A percentile compares a stretch with the other conserved stretches of the same genome.
These are phyloP conservation scores for Halcyon leucocephala DNA, from an alignment of 2,797 vertebrate genomes.

Conservation along the genomic window DNA sequence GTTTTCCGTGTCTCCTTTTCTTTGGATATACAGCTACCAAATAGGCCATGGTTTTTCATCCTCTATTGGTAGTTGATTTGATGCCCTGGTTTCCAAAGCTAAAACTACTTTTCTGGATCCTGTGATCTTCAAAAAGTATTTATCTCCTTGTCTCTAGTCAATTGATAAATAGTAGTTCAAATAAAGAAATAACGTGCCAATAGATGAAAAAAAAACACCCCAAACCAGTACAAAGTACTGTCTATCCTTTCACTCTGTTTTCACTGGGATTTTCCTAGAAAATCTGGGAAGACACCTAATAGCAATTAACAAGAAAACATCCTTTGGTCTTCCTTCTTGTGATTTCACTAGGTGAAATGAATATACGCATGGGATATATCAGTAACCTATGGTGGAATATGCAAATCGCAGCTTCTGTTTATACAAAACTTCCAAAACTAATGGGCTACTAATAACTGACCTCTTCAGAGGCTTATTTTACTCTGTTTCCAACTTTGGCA, in stretches of 20 bases:
- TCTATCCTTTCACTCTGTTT: no score
- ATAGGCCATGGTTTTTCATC: not conserved
- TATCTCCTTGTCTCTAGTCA: no score
- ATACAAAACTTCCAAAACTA: not conserved
- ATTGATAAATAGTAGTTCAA: not conserved
- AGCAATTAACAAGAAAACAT: not conserved
- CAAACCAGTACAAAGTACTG: no score
- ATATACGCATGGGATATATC: rapidly evolving
- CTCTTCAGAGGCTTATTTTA: not conserved
- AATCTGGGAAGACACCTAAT: not conserved
- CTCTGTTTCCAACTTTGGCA: not conserved
- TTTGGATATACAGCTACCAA: not conserved
- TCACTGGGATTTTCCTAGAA: not conserved
- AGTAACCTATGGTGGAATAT: not conserved
- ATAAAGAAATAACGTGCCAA: not conserved
- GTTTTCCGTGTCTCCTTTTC: not conserved
- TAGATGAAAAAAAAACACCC: no score
- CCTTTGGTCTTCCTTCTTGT: not conserved
- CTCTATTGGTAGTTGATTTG: not conserved
- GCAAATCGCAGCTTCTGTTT: not conserved
- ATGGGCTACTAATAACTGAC: not conserved
- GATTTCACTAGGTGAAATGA: not conserved
- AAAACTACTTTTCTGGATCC: not conserved
- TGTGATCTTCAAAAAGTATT: not conserved
- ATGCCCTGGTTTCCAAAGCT: not conserved